Evolutionary conservation across 2,888 invertebrate species (phyloP).

Genomic region (Diabrotica balteata): DNA sequence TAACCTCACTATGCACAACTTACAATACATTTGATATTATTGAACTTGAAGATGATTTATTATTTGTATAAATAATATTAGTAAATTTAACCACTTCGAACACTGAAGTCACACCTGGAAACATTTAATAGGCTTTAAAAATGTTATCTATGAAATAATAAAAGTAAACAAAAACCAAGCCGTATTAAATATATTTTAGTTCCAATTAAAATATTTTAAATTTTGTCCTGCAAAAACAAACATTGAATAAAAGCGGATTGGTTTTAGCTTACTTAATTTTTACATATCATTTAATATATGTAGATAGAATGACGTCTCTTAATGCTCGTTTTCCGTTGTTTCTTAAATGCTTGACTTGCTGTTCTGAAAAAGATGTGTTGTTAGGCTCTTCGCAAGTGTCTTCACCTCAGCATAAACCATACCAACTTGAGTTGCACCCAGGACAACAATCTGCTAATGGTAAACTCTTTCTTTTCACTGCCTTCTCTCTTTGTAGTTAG

Average conservation of each 20-base stretch:
- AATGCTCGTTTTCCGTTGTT: constrained; percentile 45
- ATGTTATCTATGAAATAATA: no score
- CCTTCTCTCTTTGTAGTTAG: constrained; percentile 22
- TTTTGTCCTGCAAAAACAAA: neutral
- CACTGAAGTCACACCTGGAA: no score
- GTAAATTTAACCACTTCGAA: no score
- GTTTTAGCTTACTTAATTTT: neutral
- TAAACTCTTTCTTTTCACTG: constrained; percentile 65
- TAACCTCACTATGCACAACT: no score
- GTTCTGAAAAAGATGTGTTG: constrained; percentile 59
- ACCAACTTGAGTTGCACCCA: constrained; percentile 63
- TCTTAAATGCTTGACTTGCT: constrained; percentile 53
- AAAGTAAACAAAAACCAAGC: no score
- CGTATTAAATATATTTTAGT: no score
- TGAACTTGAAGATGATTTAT: no score
- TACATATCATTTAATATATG: constrained; percentile 3
- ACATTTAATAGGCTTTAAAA: no score
- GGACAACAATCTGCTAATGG: constrained; percentile 77
- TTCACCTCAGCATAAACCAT: constrained; percentile 61
- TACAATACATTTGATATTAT: no score
- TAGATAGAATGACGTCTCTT: constrained; percentile 36
- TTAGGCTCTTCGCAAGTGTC: constrained; percentile 61
- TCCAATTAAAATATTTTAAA: no score
- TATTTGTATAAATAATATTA: no score
- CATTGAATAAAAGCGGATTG: neutral